phyloP scores from a whole-genome alignment of 2,888 invertebrate species.

The Notodonta dromedarius region DNA sequence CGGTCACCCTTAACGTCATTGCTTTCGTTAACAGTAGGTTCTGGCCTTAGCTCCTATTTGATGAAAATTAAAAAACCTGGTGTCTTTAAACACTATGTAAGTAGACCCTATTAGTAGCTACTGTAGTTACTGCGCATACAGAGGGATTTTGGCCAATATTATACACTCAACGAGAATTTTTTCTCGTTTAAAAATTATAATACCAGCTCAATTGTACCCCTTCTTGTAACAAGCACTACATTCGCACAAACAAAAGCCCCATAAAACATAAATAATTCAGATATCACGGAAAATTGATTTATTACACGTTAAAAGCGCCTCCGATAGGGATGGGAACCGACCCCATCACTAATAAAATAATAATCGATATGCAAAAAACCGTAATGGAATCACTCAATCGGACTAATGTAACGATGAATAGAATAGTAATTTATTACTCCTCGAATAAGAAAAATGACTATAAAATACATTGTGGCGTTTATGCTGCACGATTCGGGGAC shows the following conservation, averaged over 20 bases:
- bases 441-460: constrained; percentile 80
- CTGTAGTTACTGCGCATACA: no score
- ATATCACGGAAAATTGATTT: constrained; percentile 34
- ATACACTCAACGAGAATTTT: no score
- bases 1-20: no score
- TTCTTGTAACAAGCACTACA: background rate
- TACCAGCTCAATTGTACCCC: background rate
- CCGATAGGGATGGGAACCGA: constrained; percentile 19
- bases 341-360: constrained; percentile 41
- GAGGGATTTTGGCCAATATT: no score
- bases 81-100: no score
- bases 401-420: constrained; percentile 77
- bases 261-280: constrained; percentile 27
- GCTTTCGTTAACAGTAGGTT: no score
- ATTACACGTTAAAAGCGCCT: constrained; percentile 36
- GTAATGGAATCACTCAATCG: constrained; percentile 81
- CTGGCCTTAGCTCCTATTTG: no score
- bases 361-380: constrained; percentile 78
- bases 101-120: no score
- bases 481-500: constrained; percentile 45
- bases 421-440: constrained; percentile 75
- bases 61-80: no score
- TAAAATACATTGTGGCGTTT: constrained; percentile 62
- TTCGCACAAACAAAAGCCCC: constrained; percentile 7
- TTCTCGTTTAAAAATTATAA: no score